Conservation (phyloP, 2,797 vertebrate genomes). For the Neosilurus hyrtlii region DNA sequence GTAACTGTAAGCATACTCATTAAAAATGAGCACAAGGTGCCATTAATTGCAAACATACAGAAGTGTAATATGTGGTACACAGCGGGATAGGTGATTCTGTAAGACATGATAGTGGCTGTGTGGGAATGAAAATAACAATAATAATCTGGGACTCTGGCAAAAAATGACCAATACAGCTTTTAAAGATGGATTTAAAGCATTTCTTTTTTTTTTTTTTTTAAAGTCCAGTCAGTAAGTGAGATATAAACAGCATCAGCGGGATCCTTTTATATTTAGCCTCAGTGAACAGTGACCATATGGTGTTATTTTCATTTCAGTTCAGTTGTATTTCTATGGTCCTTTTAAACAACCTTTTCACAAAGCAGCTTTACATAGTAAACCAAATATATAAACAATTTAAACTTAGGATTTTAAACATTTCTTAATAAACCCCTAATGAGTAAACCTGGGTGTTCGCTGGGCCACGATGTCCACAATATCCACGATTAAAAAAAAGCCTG, state of each 20-base stretch:
- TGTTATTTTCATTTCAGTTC: too few species aligned
- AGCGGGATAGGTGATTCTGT: background rate
- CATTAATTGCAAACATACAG: background rate
- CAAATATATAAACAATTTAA: too few species aligned
- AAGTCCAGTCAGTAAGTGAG: background rate
- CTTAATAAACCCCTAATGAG: too few species aligned
- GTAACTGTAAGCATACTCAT: background rate
- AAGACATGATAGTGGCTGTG: background rate
- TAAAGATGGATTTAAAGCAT: background rate
- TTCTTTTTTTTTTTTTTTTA: background rate
- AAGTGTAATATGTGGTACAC: background rate
- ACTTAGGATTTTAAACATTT: too few species aligned
- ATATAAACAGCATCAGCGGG: constrained; percentile 1
- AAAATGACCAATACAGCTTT: background rate
- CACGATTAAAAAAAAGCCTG: too few species aligned
- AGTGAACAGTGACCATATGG: constrained; percentile 9
- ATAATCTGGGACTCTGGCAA: background rate
- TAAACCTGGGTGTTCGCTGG: too few species aligned
- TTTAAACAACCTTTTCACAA: too few species aligned
- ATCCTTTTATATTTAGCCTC: background rate
- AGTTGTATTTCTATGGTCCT: too few species aligned
- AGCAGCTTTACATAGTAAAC: too few species aligned
- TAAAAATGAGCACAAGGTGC: background rate
- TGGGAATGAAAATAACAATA: background rate
- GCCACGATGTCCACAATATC: too few species aligned